These are phyloP conservation scores for Homarus gammarus DNA, from an alignment of 2,888 invertebrate genomes.

Conservation along the genomic window DNA sequence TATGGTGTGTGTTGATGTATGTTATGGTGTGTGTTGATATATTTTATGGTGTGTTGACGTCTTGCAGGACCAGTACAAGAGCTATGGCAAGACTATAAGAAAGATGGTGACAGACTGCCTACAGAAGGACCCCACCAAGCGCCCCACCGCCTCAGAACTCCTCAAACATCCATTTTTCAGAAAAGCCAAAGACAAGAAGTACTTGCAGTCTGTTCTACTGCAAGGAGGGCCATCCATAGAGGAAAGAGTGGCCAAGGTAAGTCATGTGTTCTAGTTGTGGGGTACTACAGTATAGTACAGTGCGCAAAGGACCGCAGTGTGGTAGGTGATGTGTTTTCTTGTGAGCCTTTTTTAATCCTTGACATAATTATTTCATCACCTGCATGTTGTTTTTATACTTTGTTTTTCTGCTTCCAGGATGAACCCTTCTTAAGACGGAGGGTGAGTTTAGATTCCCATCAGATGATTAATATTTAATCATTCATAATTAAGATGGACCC, in stretches of 20 bases:
- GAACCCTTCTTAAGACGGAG: slow-evolving; percentile 68
- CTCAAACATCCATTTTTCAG: slow-evolving; percentile 98
- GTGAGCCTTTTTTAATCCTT: background rate
- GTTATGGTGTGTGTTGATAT: too few species aligned
- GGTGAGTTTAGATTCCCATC: slow-evolving; percentile 63
- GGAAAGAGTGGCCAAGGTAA: slow-evolving; percentile 93
- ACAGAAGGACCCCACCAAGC: slow-evolving; percentile 95
- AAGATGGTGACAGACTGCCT: slow-evolving; percentile 98
- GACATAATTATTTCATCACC: background rate
- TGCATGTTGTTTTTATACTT: slow-evolving; percentile 11
- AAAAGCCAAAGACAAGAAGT: slow-evolving; percentile 94
- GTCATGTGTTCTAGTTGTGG: slow-evolving; percentile 43
- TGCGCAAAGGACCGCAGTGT: background rate
- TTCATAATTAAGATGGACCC: slow-evolving; percentile 41
- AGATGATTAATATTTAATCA: slow-evolving; percentile 24
- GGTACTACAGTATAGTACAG: too few species aligned
- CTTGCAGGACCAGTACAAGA: slow-evolving; percentile 92
- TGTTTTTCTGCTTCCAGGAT: slow-evolving; percentile 66
- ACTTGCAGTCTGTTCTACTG: slow-evolving; percentile 90
- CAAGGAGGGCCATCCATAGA: slow-evolving; percentile 93
- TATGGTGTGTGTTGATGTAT: too few species aligned
- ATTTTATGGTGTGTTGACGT: too few species aligned
- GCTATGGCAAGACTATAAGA: slow-evolving; percentile 97
- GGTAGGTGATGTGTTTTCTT: slow-evolving; percentile 6
- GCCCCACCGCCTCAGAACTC: slow-evolving; percentile 96